phyloP scores from a whole-genome alignment of 2,797 vertebrate genomes.

The Cercopithecus petaurista region DNA sequence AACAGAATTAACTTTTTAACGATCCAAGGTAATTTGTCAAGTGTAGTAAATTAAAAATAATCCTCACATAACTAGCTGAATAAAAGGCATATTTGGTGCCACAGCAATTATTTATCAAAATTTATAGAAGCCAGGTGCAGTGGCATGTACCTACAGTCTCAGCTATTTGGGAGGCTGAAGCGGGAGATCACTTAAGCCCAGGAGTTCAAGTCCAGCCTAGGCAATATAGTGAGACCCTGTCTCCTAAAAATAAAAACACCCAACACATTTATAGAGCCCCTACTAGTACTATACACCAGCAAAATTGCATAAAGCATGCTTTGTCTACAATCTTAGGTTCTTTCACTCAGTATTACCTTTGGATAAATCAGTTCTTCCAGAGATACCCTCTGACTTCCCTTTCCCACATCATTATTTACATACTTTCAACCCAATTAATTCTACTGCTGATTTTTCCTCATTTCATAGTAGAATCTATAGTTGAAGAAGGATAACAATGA shows the following conservation, averaged over 20 bases:
- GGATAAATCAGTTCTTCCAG: neutral
- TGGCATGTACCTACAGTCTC: neutral
- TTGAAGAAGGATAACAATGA: constrained; percentile 21
- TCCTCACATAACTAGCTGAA: neutral
- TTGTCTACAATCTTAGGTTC: neutral
- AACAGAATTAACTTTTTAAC: constrained; percentile 21
- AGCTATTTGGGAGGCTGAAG: neutral
- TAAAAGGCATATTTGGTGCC: neutral
- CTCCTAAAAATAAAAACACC: neutral
- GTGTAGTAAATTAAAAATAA: neutral
- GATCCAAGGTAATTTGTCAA: neutral
- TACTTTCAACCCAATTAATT: constrained; percentile 30
- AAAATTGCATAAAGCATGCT: neutral
- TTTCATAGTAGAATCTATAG: constrained; percentile 45
- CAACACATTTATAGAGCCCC: neutral
- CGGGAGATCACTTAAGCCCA: neutral
- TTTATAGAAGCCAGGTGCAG: neutral
- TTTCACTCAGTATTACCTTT: neutral
- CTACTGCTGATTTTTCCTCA: constrained; percentile 9
- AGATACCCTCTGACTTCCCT: neutral
- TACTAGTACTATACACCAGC: neutral
- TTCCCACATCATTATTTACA: constrained; percentile 19
- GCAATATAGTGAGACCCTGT: neutral
- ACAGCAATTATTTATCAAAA: neutral
- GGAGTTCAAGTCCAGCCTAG: neutral